Percentiles rank a stretch among this genome's conserved stretches.
phyloP scores from a whole-genome alignment of 2,113 vertebrate species.

The Chinchilla lanigera region DNA sequence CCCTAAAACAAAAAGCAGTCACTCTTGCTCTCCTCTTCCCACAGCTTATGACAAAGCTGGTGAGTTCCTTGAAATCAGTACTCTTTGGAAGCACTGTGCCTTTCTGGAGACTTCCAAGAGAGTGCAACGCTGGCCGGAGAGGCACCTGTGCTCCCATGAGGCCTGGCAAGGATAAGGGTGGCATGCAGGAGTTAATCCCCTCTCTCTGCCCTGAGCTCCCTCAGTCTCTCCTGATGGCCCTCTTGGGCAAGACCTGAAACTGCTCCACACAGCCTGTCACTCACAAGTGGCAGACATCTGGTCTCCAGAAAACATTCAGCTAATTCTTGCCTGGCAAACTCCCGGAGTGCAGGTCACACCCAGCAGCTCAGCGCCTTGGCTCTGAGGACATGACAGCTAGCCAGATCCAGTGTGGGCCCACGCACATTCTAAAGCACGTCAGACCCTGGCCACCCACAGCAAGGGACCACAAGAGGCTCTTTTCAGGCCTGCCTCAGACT shows the following conservation, averaged over 20 bases:
- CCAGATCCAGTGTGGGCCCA: not conserved
- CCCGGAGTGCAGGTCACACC: not conserved
- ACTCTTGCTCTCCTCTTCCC: not conserved
- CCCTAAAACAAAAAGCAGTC: not conserved
- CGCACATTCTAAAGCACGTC: not conserved
- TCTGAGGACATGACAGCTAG: not conserved
- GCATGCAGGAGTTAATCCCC: not conserved
- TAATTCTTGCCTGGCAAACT: conserved; percentile 18
- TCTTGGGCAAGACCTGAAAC: conserved; percentile 23
- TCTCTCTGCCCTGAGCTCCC: not conserved
- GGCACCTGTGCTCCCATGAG: not conserved
- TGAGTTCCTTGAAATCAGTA: not conserved
- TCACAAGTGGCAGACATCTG: conserved; percentile 6
- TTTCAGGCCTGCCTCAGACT: not conserved
- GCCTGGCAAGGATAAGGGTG: not conserved
- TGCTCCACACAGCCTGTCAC: not conserved
- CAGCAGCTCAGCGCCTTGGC: not conserved
- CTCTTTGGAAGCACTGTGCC: not conserved
- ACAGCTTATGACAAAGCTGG: not conserved
- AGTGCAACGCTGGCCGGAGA: not conserved
- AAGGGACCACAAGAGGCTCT: not conserved
- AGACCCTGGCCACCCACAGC: not conserved
- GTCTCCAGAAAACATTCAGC: conserved; percentile 40
- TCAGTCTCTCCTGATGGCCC: not conserved
- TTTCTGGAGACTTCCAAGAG: not conserved